Evolutionary conservation across 2,888 invertebrate genomes (phyloP).

Genomic region (Halictus quadricinctus): DNA sequence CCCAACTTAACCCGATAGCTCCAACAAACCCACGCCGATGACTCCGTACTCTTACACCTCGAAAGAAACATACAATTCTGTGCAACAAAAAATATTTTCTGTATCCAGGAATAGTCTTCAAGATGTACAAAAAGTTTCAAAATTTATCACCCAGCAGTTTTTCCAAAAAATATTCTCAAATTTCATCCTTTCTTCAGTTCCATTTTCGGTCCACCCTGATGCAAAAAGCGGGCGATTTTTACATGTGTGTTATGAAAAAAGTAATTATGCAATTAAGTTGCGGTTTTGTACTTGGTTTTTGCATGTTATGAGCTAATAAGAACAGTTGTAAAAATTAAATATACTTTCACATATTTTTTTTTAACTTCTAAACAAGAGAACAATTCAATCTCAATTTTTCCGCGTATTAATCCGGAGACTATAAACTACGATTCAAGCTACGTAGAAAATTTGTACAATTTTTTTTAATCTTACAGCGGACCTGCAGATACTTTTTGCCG

Average conservation of each 20-base stretch:
- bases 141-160: not conserved
- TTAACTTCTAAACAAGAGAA: no score
- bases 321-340: no score
- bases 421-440: no score
- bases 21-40: not conserved
- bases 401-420: no score
- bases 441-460: accelerated
- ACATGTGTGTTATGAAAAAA: not conserved
- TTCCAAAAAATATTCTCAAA: not conserved
- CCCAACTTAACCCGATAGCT: not conserved
- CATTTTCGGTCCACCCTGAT: not conserved
- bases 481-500: constrained; percentile 39
- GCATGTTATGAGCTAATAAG: not conserved
- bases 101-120: not conserved
- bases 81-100: not conserved
- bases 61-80: not conserved
- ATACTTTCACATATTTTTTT: no score
- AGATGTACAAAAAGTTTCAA: not conserved
- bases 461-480: not conserved
- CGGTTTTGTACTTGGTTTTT: not conserved
- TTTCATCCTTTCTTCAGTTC: not conserved
- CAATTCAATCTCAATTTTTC: no score
- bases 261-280: not conserved
- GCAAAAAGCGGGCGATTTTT: no score
- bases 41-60: not conserved